phyloP scores from a whole-genome alignment of 2,888 invertebrate genomes.

The Aleiodes alternator region DNA sequence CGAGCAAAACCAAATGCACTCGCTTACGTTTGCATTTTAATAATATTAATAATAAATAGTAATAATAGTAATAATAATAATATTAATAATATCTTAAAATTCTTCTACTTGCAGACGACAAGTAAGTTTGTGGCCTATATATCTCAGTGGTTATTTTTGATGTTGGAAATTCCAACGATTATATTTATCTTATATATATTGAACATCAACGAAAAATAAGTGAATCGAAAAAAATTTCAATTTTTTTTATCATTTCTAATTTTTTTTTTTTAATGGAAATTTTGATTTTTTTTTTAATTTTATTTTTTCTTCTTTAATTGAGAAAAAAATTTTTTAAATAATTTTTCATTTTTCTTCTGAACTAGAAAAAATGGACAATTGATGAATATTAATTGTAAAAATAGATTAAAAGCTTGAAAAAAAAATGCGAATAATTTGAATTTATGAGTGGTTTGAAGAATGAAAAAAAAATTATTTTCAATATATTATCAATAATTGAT shows the following conservation, averaged over 20 bases:
- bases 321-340: no score
- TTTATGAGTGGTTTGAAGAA: no score
- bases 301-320: no score
- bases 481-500: background rate
- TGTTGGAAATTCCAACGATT: slow-evolving; percentile 72
- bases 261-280: background rate
- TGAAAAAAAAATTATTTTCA: no score
- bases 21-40: background rate
- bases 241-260: background rate
- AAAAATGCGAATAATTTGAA: no score
- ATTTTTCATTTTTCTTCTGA: no score
- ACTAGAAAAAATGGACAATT: background rate
- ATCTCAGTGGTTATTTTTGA: slow-evolving; percentile 70
- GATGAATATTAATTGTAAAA: background rate
- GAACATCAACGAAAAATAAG: slow-evolving; percentile 32
- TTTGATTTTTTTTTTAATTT: no score
- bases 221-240: background rate
- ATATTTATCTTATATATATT: slow-evolving; percentile 59
- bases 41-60: slow-evolving; percentile 15
- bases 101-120: slow-evolving; percentile 19
- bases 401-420: no score
- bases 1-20: no score
- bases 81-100: background rate
- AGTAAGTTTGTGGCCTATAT: slow-evolving; percentile 58
- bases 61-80: no score